Base-by-base conservation (phyloP, 2,888 invertebrate species). In the Temnothorax rugatulus region DNA sequence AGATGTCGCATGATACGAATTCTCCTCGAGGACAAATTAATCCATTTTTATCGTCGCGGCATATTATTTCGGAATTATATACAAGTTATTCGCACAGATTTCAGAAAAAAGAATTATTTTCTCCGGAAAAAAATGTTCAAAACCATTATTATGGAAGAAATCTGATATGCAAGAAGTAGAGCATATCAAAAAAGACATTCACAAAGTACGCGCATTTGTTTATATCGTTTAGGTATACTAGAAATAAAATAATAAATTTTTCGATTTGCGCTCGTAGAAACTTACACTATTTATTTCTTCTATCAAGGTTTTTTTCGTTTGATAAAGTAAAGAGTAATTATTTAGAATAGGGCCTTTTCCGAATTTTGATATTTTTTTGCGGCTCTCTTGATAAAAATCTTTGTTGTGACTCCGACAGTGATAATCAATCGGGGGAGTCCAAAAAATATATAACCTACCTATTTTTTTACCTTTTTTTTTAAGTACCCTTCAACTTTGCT, bases 1-100 rank as follows among this genome's bases (percentile, higher is more conserved):
- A 76, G 66, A 66, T 76, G 66, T 38, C 41, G 59, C 38, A 52
- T 18, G 75, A 76, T 64, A 66, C 9, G 59, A 52, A 21, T 47
- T 29, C 21, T 44, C 13, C n/a, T 34, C 44, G 74, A 74, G 74
- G 44, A 61, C 61, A 47, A 75, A 75, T 61, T 47, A 47, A 76
- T 76, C 52, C 52, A 64, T 64, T 76, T 76, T 76, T 64, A 76
- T 76, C 64, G 25, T n/a, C 21, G 38, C 15, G 18, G 3, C 18
- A 4, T 38, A 8, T 76, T 64, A 76, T 52, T 76, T 52, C 64
- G 18, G 52, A 52, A 59, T 76, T 52, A n/a, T n/a, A n/a, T n/a
- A 52, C 9, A 29, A 59, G 4, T 74, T 74, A 61, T 75, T 61
- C 15, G 47, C 25, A 13, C 13, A 38, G 25, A 76, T 64, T 41